Conservation (phyloP, 2,888 invertebrate species). For the Morpho deidamia region DNA sequence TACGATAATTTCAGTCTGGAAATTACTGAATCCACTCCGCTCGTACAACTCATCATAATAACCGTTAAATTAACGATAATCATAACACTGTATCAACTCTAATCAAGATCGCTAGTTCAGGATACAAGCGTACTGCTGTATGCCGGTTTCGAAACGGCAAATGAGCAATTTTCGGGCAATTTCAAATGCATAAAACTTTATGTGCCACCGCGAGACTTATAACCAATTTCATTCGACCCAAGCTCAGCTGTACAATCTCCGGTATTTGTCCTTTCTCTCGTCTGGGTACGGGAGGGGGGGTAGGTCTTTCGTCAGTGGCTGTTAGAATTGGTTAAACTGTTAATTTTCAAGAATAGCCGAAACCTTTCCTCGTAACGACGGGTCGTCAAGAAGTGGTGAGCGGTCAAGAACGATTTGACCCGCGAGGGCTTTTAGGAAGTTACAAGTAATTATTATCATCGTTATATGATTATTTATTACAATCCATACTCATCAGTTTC, state of each 20-base stretch:
- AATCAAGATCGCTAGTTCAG: constrained; percentile 29
- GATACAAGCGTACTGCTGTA: constrained; percentile 36
- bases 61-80: constrained; percentile 11
- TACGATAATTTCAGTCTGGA: not conserved
- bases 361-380: constrained; percentile 68
- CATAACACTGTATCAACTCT: constrained; percentile 26
- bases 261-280: not conserved
- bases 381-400: constrained; percentile 57
- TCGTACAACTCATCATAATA: not conserved
- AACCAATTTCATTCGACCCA: constrained; percentile 37
- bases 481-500: too few species aligned
- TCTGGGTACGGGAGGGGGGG: constrained; percentile 9
- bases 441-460: constrained; percentile 39
- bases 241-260: constrained; percentile 6
- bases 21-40: constrained; percentile 9
- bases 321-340: constrained; percentile 48
- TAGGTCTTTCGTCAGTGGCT: constrained; percentile 35
- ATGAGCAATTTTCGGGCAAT: constrained; percentile 66
- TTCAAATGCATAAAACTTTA: constrained; percentile 68
- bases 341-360: constrained; percentile 66
- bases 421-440: constrained; percentile 31
- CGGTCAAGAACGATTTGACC: constrained; percentile 38
- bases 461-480: not conserved
- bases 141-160: constrained; percentile 52
- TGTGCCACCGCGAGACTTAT: constrained; percentile 44